phyloP scores from a whole-genome alignment of 2,113 vertebrate genomes.

The Motacilla tschutschensis region DNA sequence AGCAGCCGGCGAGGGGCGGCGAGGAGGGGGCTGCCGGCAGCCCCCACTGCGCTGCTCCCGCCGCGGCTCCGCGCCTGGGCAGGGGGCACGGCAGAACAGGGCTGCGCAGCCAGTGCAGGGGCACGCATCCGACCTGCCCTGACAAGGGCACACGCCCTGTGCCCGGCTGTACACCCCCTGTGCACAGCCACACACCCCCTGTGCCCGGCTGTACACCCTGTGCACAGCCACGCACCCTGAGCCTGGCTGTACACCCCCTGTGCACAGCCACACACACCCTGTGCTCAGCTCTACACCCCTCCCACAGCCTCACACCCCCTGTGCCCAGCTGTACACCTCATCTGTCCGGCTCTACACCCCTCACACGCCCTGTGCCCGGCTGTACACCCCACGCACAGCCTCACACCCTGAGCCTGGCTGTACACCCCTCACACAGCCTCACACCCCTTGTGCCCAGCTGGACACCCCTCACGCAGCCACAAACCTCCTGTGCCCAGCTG shows the following conservation, averaged over 20 bases:
- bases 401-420: too few relatives aligned
- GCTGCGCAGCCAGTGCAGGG: rapidly evolving
- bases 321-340: too few relatives aligned
- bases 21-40: not conserved
- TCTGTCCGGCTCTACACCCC: too few relatives aligned
- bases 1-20: not conserved
- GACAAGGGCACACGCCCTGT: not conserved
- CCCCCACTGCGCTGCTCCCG: not conserved
- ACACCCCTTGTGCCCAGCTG: too few relatives aligned
- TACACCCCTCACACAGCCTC: too few relatives aligned
- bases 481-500: too few relatives aligned
- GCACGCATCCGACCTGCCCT: rapidly evolving
- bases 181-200: not conserved
- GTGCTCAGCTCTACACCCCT: not conserved
- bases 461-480: too few relatives aligned
- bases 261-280: too few relatives aligned
- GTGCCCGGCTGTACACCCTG: too few relatives aligned
- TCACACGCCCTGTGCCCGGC: too few relatives aligned
- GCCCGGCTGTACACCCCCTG: rapidly evolving
- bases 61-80: not conserved
- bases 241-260: not conserved
- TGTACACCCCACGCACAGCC: too few relatives aligned
- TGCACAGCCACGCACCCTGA: rapidly evolving
- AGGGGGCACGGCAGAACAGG: not conserved
- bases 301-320: too few relatives aligned